Conservation (phyloP, 2,797 vertebrate species). For the Echeneis naucrates region DNA sequence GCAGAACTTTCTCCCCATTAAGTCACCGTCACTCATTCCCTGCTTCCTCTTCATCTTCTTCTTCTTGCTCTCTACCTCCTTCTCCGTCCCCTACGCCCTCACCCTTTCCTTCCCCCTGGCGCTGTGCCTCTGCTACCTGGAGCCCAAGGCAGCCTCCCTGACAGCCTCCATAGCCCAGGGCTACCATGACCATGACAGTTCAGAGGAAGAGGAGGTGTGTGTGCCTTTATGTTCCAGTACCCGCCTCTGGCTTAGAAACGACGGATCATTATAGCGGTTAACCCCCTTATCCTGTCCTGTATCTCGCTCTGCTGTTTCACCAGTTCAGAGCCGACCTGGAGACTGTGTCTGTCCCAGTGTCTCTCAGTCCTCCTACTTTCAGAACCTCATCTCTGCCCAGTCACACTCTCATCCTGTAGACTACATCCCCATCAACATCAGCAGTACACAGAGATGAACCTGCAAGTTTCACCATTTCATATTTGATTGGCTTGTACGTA, state of each 20-base stretch:
- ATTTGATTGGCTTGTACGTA: slow-evolving; percentile 38
- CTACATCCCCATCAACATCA: slow-evolving; percentile 65
- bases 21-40: slow-evolving; percentile 95
- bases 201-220: slow-evolving; percentile 96
- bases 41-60: slow-evolving; percentile 99
- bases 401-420: slow-evolving; percentile 69
- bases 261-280: slow-evolving; percentile 56
- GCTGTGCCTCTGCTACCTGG: slow-evolving; percentile 99
- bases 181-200: slow-evolving; percentile 97
- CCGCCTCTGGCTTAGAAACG: slow-evolving; percentile 65
- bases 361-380: slow-evolving; percentile 92
- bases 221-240: slow-evolving; percentile 76
- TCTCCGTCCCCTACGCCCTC: slow-evolving; percentile 97
- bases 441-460: slow-evolving; percentile 58
- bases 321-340: slow-evolving; percentile 74
- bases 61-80: slow-evolving; percentile 97
- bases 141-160: slow-evolving; percentile 99
- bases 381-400: slow-evolving; percentile 94
- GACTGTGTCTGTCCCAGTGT: slow-evolving; percentile 84
- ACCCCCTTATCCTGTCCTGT: slow-evolving; percentile 59
- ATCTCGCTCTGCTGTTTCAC: slow-evolving; percentile 61
- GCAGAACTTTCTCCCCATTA: slow-evolving; percentile 94
- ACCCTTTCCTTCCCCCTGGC: slow-evolving; percentile 99
- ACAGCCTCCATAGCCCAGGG: slow-evolving; percentile 96
- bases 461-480: slow-evolving; percentile 68